Conservation (phyloP, 2,797 vertebrate genomes). For the Poliocrania exsul region DNA sequence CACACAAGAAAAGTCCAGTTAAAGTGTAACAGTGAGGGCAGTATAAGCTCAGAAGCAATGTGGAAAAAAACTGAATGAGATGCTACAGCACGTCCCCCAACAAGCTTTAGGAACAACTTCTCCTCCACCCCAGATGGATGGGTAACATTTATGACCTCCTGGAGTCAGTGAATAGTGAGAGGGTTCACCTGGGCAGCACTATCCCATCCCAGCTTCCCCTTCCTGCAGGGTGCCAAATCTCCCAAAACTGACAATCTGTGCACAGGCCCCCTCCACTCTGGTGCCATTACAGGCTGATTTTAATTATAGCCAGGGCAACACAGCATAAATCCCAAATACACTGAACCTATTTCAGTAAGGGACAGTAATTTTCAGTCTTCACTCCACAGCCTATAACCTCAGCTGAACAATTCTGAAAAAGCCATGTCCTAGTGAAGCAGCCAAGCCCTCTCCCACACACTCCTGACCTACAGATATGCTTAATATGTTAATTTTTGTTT, state of each 20-base stretch:
- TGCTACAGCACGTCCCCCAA: neutral
- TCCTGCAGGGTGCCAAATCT: neutral
- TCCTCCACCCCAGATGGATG: neutral
- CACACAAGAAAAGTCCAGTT: neutral
- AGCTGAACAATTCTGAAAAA: neutral
- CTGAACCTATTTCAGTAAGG: neutral
- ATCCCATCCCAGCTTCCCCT: neutral
- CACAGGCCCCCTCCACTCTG: accelerated
- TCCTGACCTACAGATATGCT: conserved; percentile 72
- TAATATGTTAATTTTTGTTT: conserved; percentile 81
- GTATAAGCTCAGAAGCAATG: accelerated
- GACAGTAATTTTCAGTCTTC: conserved; percentile 12
- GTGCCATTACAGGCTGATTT: neutral
- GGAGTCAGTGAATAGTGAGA: accelerated
- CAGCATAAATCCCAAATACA: neutral
- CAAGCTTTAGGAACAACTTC: neutral
- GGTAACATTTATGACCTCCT: neutral
- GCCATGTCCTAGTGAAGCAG: neutral
- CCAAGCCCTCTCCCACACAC: conserved; percentile 46
- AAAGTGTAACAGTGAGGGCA: neutral
- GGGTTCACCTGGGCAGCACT: neutral
- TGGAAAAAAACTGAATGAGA: neutral
- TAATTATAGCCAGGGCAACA: neutral
- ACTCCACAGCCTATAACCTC: neutral
- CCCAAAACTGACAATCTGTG: neutral